Percentiles rank a stretch among this genome's conserved stretches.
phyloP scores from a whole-genome alignment of 2,888 invertebrate genomes.

The Pheosia gnoma region DNA sequence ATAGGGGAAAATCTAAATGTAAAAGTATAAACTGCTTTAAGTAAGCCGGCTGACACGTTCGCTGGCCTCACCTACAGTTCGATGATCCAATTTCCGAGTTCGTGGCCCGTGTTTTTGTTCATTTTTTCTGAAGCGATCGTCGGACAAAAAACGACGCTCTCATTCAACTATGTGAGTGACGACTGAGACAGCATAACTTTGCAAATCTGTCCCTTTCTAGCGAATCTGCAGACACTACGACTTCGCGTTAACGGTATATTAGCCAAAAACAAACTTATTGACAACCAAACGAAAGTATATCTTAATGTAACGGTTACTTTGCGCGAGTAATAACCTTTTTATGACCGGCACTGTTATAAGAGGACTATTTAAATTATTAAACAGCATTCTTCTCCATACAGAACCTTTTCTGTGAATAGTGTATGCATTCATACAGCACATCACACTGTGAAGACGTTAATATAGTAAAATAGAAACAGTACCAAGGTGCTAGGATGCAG shows the following conservation, averaged over 20 bases:
- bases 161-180: conserved; percentile 62
- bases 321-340: conserved; percentile 23
- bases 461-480: conserved; percentile 30
- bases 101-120: conserved; percentile 65
- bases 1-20: not conserved
- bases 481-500: conserved; percentile 27
- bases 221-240: conserved; percentile 45
- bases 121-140: conserved; percentile 59
- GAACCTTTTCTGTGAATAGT: too few species aligned
- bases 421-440: too few species aligned
- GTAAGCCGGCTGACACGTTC: conserved; percentile 45
- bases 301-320: conserved; percentile 54
- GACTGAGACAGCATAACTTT: conserved; percentile 50
- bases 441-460: too few species aligned
- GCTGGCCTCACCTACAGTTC: conserved; percentile 72
- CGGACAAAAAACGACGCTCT: conserved; percentile 63
- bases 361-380: too few species aligned
- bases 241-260: conserved; percentile 64
- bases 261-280: conserved; percentile 64
- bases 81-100: conserved; percentile 75
- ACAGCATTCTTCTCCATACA: too few species aligned
- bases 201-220: conserved; percentile 62
- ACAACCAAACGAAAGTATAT: conserved; percentile 69
- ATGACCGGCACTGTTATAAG: too few species aligned
- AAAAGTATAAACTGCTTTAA: not conserved